Evolutionary conservation across 2,888 invertebrate genomes (phyloP), one percentile per base, ranked within the genome.

Genomic region (Arenicola marina): DNA sequence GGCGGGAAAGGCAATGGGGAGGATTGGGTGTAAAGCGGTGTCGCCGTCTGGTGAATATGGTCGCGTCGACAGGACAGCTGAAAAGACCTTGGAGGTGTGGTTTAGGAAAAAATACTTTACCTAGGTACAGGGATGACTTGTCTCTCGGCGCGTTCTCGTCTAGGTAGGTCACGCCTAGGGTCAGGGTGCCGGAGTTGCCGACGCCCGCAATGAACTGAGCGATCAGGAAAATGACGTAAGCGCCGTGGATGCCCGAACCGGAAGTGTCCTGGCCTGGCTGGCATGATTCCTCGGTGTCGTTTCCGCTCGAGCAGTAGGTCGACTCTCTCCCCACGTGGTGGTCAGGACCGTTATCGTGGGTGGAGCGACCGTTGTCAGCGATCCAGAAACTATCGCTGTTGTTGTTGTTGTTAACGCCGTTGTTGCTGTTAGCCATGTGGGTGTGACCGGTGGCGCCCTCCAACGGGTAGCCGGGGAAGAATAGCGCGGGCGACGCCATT

Each of bases 151-250:
- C 29, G 33, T 53, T 53, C 53, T 53, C 53, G 53, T 53, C 53
- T 2, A 78, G 67, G 63, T 77, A 78, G 24, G 73, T 73, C 4
- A 76, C 71, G 1, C 76, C 75, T 4, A 78, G 71, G 0, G 75
- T 74, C 56, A 73, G 73, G 65, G 76, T 67, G 24, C 55, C 62
- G 4, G 66, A 61, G 15, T 55, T 44, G 3, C 69, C 71, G 1
- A 71, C 21, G 4, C 71, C 71, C n/a, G 15, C 38, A 3, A 67
- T 48, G 29, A 67, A 15, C 60, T 64, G 60, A 28, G 63, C 68
- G 4, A 43, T 38, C 29, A 68, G 21, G 28, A 68, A 63, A 2
- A 63, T 46, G 38, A 46, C 56, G 31, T 46, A 68, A 26, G 66
- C 68, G 7, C 56, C 54, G 28, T 4, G 4, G 28, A 44, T 55